These are phyloP conservation scores for Odontomyia ornata DNA, from an alignment of 2,888 invertebrate genomes.

Conservation along the genomic window DNA sequence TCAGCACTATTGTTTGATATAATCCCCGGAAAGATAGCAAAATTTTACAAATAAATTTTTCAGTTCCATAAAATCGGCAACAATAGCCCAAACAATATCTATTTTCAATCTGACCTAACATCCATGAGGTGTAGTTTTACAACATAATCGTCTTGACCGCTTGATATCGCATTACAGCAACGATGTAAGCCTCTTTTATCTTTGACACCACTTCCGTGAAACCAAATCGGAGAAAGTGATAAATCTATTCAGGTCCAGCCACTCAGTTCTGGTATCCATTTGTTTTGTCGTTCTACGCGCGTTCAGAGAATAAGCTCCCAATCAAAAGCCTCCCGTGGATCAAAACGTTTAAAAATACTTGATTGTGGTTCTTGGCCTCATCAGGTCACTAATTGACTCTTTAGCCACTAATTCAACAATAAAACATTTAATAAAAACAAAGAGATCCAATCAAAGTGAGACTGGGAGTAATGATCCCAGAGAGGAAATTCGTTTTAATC, in stretches of 20 bases:
- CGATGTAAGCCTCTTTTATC: not conserved
- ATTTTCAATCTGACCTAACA: too few relatives aligned
- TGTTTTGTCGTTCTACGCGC: not conserved
- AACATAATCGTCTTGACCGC: too few relatives aligned
- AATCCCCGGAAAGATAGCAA: too few relatives aligned
- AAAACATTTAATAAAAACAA: not conserved
- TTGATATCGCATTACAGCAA: not conserved
- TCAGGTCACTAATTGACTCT: not conserved
- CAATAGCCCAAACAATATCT: too few relatives aligned
- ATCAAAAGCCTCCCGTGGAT: not conserved
- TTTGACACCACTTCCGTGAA: not conserved
- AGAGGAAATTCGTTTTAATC: not conserved
- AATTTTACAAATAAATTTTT: too few relatives aligned
- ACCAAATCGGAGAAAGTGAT: not conserved
- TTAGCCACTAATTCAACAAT: not conserved
- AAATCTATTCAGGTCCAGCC: not conserved
- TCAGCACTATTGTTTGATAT: too few relatives aligned
- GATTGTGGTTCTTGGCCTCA: not conserved
- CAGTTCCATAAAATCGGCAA: too few relatives aligned
- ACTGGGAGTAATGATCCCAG: not conserved
- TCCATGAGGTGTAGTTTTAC: too few relatives aligned
- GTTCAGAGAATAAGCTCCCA: not conserved
- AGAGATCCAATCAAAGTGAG: not conserved
- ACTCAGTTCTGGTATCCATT: not conserved
- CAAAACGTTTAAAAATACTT: not conserved